A percentile compares a stretch with the other conserved stretches of the same genome.
Conservation (phyloP, 2,113 vertebrate species). For the Ondatra zibethicus region DNA sequence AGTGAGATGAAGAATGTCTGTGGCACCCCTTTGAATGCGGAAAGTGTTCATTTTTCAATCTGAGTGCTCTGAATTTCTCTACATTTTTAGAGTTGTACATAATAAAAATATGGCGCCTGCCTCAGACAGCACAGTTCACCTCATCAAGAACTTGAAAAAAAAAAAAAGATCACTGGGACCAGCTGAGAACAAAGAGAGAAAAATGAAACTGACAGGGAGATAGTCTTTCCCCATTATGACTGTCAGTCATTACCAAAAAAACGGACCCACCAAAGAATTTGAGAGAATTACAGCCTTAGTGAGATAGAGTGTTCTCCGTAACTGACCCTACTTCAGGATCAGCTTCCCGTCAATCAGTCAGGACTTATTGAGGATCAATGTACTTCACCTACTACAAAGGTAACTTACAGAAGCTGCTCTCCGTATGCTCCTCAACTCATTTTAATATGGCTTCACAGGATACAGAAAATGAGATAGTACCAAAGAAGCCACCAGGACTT, state of each 20-base stretch:
- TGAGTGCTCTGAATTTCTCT: conserved; percentile 60
- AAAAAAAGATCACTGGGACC: not conserved
- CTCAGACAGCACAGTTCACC: not conserved
- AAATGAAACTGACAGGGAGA: not conserved
- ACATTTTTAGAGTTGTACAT: conserved; percentile 13
- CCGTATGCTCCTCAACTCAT: not conserved
- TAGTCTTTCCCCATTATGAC: not conserved
- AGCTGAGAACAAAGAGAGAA: conserved; percentile 35
- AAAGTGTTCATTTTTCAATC: conserved; percentile 58
- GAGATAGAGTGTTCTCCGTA: not conserved
- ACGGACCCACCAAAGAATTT: not conserved
- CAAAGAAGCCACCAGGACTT: not conserved
- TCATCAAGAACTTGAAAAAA: not conserved
- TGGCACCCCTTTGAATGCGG: conserved; percentile 52
- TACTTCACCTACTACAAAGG: not conserved
- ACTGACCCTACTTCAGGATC: not conserved
- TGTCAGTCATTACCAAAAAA: conserved; percentile 36
- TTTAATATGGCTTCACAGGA: not conserved
- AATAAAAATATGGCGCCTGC: not conserved
- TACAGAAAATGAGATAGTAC: too few relatives aligned
- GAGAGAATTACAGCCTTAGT: not conserved
- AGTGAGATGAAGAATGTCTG: conserved; percentile 29
- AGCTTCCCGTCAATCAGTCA: not conserved
- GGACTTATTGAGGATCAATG: not conserved
- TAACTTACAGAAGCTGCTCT: not conserved